Conservation (phyloP, 2,888 invertebrate genomes). For the Campoplex nolae region DNA sequence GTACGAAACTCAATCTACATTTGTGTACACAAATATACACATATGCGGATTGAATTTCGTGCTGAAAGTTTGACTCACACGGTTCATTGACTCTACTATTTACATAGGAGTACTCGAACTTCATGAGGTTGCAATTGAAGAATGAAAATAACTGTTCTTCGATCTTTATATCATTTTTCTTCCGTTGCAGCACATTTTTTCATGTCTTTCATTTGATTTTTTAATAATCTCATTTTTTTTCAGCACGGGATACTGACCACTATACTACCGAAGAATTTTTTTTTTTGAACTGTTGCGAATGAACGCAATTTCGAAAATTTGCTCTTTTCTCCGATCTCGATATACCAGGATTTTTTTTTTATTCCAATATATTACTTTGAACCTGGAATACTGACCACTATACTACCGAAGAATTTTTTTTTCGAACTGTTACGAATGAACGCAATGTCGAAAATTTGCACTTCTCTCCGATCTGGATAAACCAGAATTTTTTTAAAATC, state of each 20-base stretch:
- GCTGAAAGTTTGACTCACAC: conserved; percentile 37
- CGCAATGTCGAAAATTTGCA: no score
- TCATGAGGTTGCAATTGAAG: neutral
- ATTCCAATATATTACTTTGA: no score
- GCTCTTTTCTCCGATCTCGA: no score
- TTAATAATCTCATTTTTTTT: no score
- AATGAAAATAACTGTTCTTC: neutral
- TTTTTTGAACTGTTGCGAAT: neutral
- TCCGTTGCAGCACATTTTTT: neutral
- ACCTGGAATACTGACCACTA: neutral
- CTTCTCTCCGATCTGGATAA: no score
- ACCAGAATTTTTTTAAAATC: no score
- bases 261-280: neutral
- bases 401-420: no score
- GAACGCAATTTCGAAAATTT: no score
- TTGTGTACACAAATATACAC: neutral
- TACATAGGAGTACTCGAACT: neutral
- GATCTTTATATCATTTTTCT: neutral
- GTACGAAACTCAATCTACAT: conserved; percentile 15
- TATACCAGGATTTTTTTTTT: no score
- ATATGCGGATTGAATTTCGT: conserved; percentile 1
- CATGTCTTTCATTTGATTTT: neutral
- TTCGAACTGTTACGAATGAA: neutral
- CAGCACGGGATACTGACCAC: neutral
- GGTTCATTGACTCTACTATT: conserved; percentile 19